phyloP scores from a whole-genome alignment of 2,113 vertebrate genomes.

The Passer montanus region DNA sequence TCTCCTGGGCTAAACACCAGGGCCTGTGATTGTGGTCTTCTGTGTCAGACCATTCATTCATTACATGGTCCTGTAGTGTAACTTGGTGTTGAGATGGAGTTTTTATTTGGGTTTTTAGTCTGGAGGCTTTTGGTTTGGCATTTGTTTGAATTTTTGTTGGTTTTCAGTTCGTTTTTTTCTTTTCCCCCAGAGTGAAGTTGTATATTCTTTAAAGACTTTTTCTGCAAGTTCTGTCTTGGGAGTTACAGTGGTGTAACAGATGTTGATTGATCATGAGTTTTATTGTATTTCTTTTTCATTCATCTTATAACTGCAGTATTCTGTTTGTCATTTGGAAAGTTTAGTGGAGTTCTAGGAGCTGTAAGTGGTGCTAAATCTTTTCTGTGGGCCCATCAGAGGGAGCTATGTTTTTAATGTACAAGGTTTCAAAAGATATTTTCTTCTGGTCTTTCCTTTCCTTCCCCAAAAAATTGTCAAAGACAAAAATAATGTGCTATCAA shows the following conservation, averaged over 20 bases:
- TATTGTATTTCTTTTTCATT: neutral
- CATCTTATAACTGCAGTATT: neutral
- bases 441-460: neutral
- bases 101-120: neutral
- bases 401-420: neutral
- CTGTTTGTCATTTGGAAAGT: neutral
- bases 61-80: neutral
- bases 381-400: neutral
- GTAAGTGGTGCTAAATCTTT: conserved; percentile 21
- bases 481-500: neutral
- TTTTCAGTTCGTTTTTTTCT: neutral
- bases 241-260: neutral
- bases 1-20: neutral
- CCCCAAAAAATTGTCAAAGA: neutral
- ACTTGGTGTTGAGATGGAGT: neutral
- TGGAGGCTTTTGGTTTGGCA: neutral
- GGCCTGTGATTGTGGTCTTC: neutral
- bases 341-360: neutral
- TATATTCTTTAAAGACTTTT: neutral
- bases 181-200: neutral
- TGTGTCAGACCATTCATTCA: neutral
- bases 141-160: neutral
- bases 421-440: neutral
- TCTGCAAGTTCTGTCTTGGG: neutral
- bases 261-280: neutral